A percentile compares a stretch with the other conserved stretches of the same genome.
These are phyloP conservation scores for Eublepharis macularius DNA, from an alignment of 2,113 vertebrate genomes.

Conservation along the genomic window DNA sequence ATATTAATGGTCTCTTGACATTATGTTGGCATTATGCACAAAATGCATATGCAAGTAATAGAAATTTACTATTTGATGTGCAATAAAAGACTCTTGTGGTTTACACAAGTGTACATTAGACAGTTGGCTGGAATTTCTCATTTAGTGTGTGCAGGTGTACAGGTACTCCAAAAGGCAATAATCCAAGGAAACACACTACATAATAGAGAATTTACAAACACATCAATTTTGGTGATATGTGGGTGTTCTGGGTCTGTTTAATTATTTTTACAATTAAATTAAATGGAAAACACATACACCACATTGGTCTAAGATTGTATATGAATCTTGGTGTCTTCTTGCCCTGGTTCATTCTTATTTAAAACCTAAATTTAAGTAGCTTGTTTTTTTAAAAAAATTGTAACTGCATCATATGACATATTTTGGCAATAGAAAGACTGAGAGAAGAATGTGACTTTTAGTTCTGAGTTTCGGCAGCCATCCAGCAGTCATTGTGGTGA, in stretches of 20 bases:
- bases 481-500: slow-evolving; percentile 36
- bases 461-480: slow-evolving; percentile 1
- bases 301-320: background rate
- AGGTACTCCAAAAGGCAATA: background rate
- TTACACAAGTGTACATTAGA: background rate
- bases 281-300: background rate
- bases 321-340: background rate
- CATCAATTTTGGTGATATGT: background rate
- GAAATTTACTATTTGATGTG: background rate
- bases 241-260: background rate
- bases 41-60: slow-evolving; percentile 3
- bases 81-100: background rate
- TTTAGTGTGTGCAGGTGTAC: background rate
- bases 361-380: background rate
- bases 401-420: background rate
- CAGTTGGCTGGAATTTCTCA: background rate
- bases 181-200: background rate
- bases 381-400: background rate
- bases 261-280: background rate
- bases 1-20: slow-evolving; percentile 11
- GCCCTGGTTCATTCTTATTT: background rate
- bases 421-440: background rate
- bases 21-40: background rate
- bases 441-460: slow-evolving; percentile 7
- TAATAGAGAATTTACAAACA: background rate